Conservation (phyloP, 2,888 invertebrate genomes). For the Drosophila mercatorum region DNA sequence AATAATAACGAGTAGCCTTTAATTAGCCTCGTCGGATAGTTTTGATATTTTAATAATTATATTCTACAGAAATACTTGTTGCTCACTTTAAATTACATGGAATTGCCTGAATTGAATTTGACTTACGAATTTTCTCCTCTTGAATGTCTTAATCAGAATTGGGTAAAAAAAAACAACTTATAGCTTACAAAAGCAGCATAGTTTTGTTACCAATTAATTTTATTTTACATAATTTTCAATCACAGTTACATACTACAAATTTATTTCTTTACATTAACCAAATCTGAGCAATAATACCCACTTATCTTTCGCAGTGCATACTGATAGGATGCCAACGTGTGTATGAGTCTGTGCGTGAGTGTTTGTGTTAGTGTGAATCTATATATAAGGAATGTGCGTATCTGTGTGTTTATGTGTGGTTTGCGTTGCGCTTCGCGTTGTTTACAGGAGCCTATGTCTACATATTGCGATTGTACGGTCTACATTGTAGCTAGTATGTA, state of each 20-base stretch:
- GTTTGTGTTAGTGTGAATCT: background rate
- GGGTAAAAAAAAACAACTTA: background rate
- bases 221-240: constrained; percentile 78
- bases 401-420: constrained; percentile 23
- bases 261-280: constrained; percentile 76
- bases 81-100: constrained; percentile 37
- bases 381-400: constrained; percentile 22
- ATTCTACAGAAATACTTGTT: constrained; percentile 22
- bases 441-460: constrained; percentile 80
- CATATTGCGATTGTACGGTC: constrained; percentile 68
- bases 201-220: constrained; percentile 71
- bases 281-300: constrained; percentile 64
- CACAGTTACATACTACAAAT: constrained; percentile 80
- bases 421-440: constrained; percentile 74
- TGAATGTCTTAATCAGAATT: too few relatives aligned
- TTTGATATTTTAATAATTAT: constrained; percentile 30
- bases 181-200: constrained; percentile 16
- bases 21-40: constrained; percentile 2
- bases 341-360: constrained; percentile 18
- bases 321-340: constrained; percentile 56
- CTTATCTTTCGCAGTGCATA: constrained; percentile 69
- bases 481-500: constrained; percentile 36
- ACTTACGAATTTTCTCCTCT: background rate
- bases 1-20: constrained; percentile 14
- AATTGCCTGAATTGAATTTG: background rate